These are phyloP conservation scores for Melozone crissalis DNA, from an alignment of 2,113 vertebrate genomes.

Conservation along the genomic window DNA sequence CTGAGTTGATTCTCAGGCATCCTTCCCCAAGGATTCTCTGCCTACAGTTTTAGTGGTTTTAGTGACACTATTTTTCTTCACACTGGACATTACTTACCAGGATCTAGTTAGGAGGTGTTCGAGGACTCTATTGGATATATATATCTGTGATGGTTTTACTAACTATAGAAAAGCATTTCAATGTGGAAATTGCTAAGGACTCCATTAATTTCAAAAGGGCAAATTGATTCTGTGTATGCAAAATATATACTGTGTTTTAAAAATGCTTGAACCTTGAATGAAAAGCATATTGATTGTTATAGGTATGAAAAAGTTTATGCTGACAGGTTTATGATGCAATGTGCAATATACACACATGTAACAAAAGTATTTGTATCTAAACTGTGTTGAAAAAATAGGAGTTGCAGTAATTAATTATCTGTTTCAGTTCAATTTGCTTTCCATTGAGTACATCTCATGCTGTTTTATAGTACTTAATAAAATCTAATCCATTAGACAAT, in stretches of 20 bases:
- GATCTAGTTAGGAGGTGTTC: not conserved
- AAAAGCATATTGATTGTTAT: slow-evolving; percentile 23
- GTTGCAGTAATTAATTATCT: slow-evolving; percentile 76
- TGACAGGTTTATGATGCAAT: slow-evolving; percentile 35
- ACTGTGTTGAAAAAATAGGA: slow-evolving; percentile 57
- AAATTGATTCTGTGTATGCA: not conserved
- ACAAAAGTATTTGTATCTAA: slow-evolving; percentile 14
- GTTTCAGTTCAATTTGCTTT: slow-evolving; percentile 75
- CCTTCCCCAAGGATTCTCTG: not conserved
- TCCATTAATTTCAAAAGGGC: not conserved
- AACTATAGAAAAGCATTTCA: not conserved
- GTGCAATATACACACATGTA: not conserved
- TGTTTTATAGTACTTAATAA: slow-evolving; percentile 80
- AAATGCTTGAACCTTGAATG: not conserved
- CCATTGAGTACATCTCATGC: slow-evolving; percentile 57
- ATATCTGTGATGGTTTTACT: not conserved
- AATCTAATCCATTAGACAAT: slow-evolving; percentile 74
- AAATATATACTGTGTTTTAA: not conserved
- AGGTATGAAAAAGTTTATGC: not conserved
- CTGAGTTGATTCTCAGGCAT: not conserved
- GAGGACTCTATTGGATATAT: not conserved
- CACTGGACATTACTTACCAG: not conserved
- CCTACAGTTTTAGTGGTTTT: not conserved
- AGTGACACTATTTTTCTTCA: not conserved
- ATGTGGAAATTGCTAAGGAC: not conserved